Evolutionary conservation across 2,113 vertebrate species (phyloP).

Genomic region (Vimba vimba): DNA sequence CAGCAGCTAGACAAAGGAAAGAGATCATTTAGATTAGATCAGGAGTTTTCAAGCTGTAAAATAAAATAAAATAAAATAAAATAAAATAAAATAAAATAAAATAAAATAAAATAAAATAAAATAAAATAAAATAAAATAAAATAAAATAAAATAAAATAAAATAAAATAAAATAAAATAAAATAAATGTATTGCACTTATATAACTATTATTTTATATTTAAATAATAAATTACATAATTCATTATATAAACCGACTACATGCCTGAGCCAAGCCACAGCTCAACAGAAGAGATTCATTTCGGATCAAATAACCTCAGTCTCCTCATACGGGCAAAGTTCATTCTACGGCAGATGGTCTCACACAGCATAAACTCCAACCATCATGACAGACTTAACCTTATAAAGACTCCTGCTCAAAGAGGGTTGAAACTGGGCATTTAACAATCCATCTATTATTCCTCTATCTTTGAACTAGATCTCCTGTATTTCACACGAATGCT

Average conservation of each 20-base stretch:
- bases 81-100: no score
- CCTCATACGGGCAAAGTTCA: conserved; percentile 7
- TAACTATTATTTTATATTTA: background rate
- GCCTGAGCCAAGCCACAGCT: background rate
- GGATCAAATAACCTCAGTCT: conserved; percentile 17
- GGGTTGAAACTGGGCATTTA: conserved; percentile 41
- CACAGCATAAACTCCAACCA: background rate
- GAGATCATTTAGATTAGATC: background rate
- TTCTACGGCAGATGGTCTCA: background rate
- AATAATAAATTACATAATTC: no score
- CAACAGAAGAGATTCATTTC: background rate
- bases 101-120: no score
- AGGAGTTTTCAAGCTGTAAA: background rate
- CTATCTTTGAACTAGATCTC: conserved; percentile 44
- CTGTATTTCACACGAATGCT: conserved; percentile 40
- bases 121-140: no score
- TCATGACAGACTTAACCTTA: conserved; percentile 24
- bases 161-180: background rate
- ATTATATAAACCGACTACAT: background rate
- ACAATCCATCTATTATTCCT: conserved; percentile 47
- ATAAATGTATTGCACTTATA: background rate
- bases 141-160: background rate
- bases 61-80: background rate
- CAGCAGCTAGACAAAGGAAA: conserved; percentile 80
- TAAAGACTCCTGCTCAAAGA: conserved; percentile 7